Percentiles rank a stretch among this genome's conserved stretches.
phyloP scores from a whole-genome alignment of 2,113 vertebrate species.

The Pica pica region DNA sequence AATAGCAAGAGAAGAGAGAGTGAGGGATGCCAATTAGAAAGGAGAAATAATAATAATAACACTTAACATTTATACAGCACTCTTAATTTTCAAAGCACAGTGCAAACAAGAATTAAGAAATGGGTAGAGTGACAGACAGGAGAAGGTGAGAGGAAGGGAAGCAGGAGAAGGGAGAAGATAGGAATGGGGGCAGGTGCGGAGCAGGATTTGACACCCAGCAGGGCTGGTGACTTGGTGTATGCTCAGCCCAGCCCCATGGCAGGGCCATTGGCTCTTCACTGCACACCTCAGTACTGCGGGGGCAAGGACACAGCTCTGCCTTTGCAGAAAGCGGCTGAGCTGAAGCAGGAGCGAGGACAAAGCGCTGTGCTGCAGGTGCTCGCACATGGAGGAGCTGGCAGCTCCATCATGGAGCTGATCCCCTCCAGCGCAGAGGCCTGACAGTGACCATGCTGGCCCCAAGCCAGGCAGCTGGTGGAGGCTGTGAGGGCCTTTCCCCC shows the following conservation, averaged over 20 bases:
- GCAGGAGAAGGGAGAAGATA: not conserved
- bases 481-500: not conserved
- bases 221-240: not conserved
- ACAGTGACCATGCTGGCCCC: not conserved
- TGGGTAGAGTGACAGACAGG: not conserved
- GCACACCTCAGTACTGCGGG: not conserved
- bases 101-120: constrained; percentile 43
- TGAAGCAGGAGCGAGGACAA: accelerated
- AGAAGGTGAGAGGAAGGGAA: not conserved
- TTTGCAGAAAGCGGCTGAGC: not conserved
- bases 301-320: not conserved
- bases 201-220: not conserved
- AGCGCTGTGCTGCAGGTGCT: accelerated
- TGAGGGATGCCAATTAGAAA: constrained; percentile 6
- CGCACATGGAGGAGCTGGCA: not conserved
- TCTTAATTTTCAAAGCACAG: constrained; percentile 24
- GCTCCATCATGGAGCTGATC: not conserved
- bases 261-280: not conserved
- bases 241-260: not conserved
- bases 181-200: not conserved
- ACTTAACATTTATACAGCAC: not conserved
- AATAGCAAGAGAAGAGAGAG: not conserved
- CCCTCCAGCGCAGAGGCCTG: not conserved
- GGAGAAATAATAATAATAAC: not conserved
- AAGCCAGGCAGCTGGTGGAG: not conserved